A percentile compares a stretch with the other conserved stretches of the same genome.
These are phyloP conservation scores for Dasypogon diadema DNA, from an alignment of 2,888 invertebrate species.

Conservation along the genomic window DNA sequence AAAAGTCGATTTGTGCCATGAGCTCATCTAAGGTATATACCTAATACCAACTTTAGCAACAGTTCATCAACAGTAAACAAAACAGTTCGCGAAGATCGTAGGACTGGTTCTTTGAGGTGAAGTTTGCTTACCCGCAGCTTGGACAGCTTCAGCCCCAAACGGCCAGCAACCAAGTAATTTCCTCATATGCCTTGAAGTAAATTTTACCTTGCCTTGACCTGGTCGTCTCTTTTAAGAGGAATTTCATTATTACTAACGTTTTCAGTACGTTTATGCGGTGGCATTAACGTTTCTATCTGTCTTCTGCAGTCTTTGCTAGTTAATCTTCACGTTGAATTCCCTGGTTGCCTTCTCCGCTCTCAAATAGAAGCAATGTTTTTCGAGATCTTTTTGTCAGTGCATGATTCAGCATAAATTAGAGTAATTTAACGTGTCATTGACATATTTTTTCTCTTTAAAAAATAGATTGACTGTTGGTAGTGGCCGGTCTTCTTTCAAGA, in stretches of 20 bases:
- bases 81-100: background rate
- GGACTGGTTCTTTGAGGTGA: background rate
- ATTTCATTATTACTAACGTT: slow-evolving; percentile 5
- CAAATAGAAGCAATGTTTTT: background rate
- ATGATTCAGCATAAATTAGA: slow-evolving; percentile 47
- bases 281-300: background rate
- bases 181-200: slow-evolving; percentile 5
- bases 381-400: slow-evolving; percentile 13
- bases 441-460: slow-evolving; percentile 22
- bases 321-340: slow-evolving; percentile 27
- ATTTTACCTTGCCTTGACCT: slow-evolving; percentile 29
- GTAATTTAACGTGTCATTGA: slow-evolving; percentile 47
- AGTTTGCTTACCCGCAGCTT: slow-evolving; percentile 1
- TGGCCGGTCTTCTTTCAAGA: slow-evolving; percentile 19
- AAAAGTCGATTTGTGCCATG: background rate
- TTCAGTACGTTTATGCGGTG: slow-evolving; percentile 5
- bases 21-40: background rate
- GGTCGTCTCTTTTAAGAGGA: slow-evolving; percentile 23
- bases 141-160: background rate
- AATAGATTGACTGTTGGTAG: slow-evolving; percentile 37
- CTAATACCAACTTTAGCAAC: background rate
- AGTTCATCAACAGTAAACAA: slow-evolving; percentile 16
- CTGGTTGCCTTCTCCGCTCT: slow-evolving; percentile 5
- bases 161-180: background rate
- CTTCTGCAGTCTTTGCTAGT: slow-evolving; percentile 20